Conservation (phyloP, 2,113 vertebrate genomes). For the Zosterops hypoxanthus region DNA sequence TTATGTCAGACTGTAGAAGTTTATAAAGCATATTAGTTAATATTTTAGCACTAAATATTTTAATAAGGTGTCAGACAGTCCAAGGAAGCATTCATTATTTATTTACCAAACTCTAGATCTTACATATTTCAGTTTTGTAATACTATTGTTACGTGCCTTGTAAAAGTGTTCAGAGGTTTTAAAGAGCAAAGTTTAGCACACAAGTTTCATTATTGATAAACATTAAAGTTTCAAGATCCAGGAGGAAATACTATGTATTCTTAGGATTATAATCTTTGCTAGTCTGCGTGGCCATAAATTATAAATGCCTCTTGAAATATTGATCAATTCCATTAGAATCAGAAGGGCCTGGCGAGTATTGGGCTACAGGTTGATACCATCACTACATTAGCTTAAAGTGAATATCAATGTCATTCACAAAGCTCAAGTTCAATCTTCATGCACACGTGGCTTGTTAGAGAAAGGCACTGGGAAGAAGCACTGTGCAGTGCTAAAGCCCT, state of each 20-base stretch:
- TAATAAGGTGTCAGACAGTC: not conserved
- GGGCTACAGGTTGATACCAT: constrained; percentile 61
- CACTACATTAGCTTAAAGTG: constrained; percentile 46
- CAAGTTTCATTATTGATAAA: constrained; percentile 1
- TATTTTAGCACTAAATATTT: not conserved
- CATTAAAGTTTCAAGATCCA: constrained; percentile 37
- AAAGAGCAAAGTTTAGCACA: not conserved
- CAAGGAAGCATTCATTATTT: not conserved
- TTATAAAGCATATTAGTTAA: not conserved
- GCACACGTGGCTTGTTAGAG: not conserved
- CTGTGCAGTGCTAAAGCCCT: not conserved
- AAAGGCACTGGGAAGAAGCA: not conserved
- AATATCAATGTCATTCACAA: constrained; percentile 63
- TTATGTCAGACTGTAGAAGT: not conserved
- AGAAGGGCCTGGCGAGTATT: constrained; percentile 57
- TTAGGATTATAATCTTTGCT: constrained; percentile 54
- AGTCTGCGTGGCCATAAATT: constrained; percentile 59
- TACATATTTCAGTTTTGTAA: not conserved
- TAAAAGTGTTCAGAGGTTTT: not conserved
- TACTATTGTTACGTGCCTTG: not conserved
- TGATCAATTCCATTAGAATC: constrained; percentile 75
- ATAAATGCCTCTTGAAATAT: constrained; percentile 80
- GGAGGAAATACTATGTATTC: not conserved
- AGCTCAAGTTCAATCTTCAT: constrained; percentile 64
- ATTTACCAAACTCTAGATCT: not conserved